phyloP scores from a whole-genome alignment of 2,888 invertebrate genomes.

The Macropis europaea region DNA sequence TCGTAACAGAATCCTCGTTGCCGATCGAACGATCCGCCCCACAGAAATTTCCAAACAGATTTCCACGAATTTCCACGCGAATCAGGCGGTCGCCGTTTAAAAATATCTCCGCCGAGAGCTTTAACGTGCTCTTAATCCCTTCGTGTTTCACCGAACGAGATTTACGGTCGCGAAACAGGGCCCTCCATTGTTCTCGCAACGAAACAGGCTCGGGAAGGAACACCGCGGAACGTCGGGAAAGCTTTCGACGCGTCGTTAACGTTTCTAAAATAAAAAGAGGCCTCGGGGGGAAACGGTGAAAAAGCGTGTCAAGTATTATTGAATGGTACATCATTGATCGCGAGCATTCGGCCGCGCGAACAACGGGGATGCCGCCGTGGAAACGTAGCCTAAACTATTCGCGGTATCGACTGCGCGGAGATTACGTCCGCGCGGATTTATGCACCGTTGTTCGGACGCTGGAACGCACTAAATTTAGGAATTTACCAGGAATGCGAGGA shows the following conservation, averaged over 20 bases:
- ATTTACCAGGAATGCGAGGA: constrained; percentile 4
- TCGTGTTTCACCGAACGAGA: no score
- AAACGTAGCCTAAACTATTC: constrained; percentile 18
- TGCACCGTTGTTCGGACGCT: constrained; percentile 12
- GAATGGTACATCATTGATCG: constrained; percentile 20
- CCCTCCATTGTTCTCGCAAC: no score
- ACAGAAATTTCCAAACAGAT: no score
- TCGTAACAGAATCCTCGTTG: no score
- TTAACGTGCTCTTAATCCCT: no score
- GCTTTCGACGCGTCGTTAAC: background rate
- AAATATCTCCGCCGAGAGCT: no score
- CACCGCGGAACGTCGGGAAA: background rate
- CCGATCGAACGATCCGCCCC: no score
- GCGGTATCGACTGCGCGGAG: constrained; percentile 13
- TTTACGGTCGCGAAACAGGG: no score
- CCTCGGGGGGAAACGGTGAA: background rate
- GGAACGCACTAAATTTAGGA: constrained; percentile 42
- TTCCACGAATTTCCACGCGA: no score
- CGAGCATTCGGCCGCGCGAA: constrained; percentile 27
- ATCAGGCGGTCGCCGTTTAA: no score
- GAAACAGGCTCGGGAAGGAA: background rate
- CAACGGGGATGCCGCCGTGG: constrained; percentile 4
- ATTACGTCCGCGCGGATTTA: constrained; percentile 17
- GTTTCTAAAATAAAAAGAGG: constrained; percentile 3
- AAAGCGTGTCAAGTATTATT: constrained; percentile 8